These are phyloP conservation scores for Drosophila testacea DNA, from an alignment of 2,888 invertebrate genomes.

Conservation along the genomic window DNA sequence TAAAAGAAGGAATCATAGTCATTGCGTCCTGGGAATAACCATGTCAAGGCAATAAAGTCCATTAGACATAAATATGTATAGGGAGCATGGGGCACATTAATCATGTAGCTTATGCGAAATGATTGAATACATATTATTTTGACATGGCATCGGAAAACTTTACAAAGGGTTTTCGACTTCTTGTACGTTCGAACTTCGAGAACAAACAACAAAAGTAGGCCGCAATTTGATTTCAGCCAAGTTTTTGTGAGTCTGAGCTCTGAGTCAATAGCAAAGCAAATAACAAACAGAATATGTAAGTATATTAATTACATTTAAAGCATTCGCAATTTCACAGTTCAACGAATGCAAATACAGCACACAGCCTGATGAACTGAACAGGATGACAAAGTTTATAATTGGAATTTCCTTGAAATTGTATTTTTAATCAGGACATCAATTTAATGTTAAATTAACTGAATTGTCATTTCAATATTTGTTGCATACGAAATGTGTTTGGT, in stretches of 20 bases:
- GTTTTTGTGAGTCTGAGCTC: not conserved
- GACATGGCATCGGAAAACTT: conserved; percentile 18
- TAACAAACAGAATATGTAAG: conserved; percentile 46
- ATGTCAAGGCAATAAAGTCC: conserved; percentile 63
- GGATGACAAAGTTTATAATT: conserved; percentile 17
- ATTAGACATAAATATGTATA: conserved; percentile 17
- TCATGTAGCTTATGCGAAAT: conserved; percentile 69
- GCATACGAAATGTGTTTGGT: not conserved
- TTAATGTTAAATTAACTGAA: not conserved
- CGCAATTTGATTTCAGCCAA: conserved; percentile 1
- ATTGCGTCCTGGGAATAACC: conserved; percentile 43
- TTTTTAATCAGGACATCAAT: conserved; percentile 14
- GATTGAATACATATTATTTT: conserved; percentile 66
- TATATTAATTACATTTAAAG: conserved; percentile 21
- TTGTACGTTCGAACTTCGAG: not conserved
- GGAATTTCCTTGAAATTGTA: conserved; percentile 19
- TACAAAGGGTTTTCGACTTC: conserved; percentile 16
- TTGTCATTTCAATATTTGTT: conserved; percentile 1
- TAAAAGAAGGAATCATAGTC: conserved; percentile 28
- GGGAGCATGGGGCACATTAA: conserved; percentile 51
- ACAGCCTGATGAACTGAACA: conserved; percentile 33
- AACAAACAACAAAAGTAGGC: conserved; percentile 19
- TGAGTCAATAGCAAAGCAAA: conserved; percentile 37
- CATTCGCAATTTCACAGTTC: conserved; percentile 42
- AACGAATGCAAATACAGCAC: conserved; percentile 15